A percentile compares a stretch with the other conserved stretches of the same genome.
These are phyloP conservation scores for Sarcophaga peregrina DNA, from an alignment of 1,140 invertebrate species.

Conservation along the genomic window DNA sequence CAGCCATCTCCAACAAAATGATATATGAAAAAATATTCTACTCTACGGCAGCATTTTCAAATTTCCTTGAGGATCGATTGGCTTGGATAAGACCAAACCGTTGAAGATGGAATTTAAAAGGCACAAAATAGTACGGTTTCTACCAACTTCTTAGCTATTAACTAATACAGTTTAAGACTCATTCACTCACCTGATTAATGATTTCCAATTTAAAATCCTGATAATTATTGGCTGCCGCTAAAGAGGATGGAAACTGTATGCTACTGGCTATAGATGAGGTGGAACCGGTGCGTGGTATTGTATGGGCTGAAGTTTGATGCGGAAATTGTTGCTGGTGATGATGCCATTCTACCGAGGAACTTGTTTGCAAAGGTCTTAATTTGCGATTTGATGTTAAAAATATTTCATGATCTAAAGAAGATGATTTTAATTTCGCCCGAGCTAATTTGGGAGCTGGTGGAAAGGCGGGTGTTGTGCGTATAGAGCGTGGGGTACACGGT, in stretches of 20 bases:
- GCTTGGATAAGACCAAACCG: too few species aligned
- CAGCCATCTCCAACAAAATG: too few species aligned
- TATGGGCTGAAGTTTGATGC: constrained; percentile 31
- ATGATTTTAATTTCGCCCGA: constrained; percentile 57
- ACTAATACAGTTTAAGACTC: too few species aligned
- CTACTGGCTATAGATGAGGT: constrained; percentile 61
- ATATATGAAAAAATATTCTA: too few species aligned
- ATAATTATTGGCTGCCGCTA: constrained; percentile 56
- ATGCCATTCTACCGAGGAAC: constrained; percentile 44
- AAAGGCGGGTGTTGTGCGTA: constrained; percentile 45
- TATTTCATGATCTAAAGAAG: constrained; percentile 61
- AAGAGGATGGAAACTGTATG: constrained; percentile 48
- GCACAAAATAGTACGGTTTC: too few species aligned
- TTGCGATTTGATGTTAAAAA: constrained; percentile 55
- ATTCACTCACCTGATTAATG: constrained; percentile 58
- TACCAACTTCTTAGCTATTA: too few species aligned
- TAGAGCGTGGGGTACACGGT: constrained; percentile 2
- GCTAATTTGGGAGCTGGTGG: constrained; percentile 50
- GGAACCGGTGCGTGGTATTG: constrained; percentile 60
- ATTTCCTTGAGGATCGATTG: too few species aligned
- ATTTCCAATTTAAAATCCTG: constrained; percentile 65
- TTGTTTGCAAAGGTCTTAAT: constrained; percentile 10
- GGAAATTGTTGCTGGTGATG: neutral
- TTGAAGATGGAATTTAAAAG: neutral
- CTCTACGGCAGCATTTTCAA: too few species aligned